Evolutionary conservation across 2,113 vertebrate genomes (phyloP).

Genomic region (Rhipidura dahli): DNA sequence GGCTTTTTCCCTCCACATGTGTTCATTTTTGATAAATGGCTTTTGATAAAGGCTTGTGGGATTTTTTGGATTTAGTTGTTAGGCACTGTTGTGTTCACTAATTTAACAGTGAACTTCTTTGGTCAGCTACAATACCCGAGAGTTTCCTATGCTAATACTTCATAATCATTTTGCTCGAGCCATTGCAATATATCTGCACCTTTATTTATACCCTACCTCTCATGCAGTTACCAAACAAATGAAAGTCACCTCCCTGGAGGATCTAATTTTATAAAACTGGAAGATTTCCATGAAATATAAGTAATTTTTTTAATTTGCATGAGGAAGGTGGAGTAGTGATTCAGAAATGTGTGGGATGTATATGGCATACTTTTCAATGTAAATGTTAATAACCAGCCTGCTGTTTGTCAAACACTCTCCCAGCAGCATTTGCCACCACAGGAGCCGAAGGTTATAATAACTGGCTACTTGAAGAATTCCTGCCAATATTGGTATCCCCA

Average conservation of each 20-base stretch:
- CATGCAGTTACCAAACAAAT: neutral
- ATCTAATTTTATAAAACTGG: neutral
- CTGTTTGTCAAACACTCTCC: neutral
- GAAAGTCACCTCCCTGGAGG: neutral
- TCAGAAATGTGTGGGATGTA: neutral
- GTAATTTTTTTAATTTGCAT: neutral
- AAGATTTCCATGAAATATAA: neutral
- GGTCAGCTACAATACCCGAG: neutral
- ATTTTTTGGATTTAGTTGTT: neutral
- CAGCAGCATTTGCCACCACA: neutral
- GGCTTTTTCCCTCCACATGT: accelerated
- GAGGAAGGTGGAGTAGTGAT: neutral
- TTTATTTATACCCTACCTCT: neutral
- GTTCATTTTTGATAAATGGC: neutral
- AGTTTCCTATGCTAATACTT: neutral
- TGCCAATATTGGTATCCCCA: neutral
- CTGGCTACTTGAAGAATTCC: neutral
- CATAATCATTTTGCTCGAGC: neutral
- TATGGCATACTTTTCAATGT: neutral
- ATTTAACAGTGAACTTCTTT: neutral
- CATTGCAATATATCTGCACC: neutral
- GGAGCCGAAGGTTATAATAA: neutral
- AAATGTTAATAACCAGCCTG: neutral
- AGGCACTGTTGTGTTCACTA: neutral
- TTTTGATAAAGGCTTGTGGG: neutral